These are phyloP conservation scores for Eurystomus glaucurus DNA, from an alignment of 2,797 vertebrate genomes.

Conservation along the genomic window DNA sequence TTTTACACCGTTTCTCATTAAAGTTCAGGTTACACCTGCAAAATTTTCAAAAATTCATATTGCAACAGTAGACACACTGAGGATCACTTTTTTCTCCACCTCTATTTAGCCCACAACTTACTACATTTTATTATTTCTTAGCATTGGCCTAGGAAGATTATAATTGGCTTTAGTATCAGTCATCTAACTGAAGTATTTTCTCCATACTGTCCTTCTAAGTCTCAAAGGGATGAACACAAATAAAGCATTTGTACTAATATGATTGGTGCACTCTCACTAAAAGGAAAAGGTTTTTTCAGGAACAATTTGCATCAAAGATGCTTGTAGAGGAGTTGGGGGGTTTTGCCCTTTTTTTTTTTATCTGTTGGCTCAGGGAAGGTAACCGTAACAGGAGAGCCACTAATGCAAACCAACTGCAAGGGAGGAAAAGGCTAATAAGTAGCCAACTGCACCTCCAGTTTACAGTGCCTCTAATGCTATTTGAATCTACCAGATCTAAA, in stretches of 20 bases:
- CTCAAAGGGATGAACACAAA: neutral
- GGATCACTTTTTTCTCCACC: neutral
- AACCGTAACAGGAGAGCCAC: neutral
- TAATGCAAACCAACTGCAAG: neutral
- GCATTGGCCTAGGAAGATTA: neutral
- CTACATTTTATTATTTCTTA: neutral
- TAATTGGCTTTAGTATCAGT: neutral
- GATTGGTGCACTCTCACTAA: neutral
- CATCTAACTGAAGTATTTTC: neutral
- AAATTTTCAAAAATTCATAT: neutral
- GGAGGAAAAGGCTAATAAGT: neutral
- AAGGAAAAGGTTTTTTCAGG: neutral
- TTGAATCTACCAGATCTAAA: neutral
- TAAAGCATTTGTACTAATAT: neutral
- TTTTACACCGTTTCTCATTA: neutral
- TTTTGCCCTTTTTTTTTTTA: fast-evolving
- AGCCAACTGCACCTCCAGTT: neutral
- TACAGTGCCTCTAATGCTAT: neutral
- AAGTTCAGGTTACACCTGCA: neutral
- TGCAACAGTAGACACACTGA: neutral
- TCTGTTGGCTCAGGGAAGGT: fast-evolving
- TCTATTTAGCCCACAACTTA: neutral
- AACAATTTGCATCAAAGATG: neutral
- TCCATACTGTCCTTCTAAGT: neutral
- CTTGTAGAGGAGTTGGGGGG: neutral